phyloP scores from a whole-genome alignment of 2,797 vertebrate species.

The Tenualosa thibaudeaui region DNA sequence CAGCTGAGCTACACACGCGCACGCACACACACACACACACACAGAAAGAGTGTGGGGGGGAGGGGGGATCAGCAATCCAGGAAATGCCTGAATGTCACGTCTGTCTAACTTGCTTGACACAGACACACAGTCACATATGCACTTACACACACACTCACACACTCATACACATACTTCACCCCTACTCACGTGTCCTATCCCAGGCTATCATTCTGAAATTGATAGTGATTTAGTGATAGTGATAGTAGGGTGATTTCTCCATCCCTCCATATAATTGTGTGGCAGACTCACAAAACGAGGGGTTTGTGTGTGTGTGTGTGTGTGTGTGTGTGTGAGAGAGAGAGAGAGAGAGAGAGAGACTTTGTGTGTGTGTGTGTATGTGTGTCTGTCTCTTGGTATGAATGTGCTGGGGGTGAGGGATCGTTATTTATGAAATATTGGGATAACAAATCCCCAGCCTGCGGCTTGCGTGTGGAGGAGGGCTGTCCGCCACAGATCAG shows the following conservation, averaged over 20 bases:
- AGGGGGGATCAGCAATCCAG: conserved; percentile 58
- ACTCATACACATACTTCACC: conserved; percentile 48
- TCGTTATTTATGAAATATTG: conserved; percentile 77
- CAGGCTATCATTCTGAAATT: conserved; percentile 44
- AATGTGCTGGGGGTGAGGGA: conserved; percentile 47
- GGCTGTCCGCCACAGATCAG: conserved; percentile 69
- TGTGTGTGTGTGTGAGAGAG: neutral
- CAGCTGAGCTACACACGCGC: conserved; percentile 69
- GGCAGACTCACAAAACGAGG: neutral
- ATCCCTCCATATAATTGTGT: conserved; percentile 65
- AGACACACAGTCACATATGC: conserved; percentile 42
- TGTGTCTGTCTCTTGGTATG: neutral
- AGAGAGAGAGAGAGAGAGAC: neutral
- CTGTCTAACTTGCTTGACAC: neutral
- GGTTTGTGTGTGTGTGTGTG: conserved; percentile 1
- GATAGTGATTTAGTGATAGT: too few species aligned
- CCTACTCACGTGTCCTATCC: neutral
- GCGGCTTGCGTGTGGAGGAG: conserved; percentile 70
- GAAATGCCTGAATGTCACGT: conserved; percentile 62
- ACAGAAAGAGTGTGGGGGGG: conserved; percentile 31
- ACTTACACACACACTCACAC: conserved; percentile 50
- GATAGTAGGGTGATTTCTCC: conserved; percentile 42
- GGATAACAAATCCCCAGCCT: conserved; percentile 71
- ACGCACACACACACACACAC: conserved; percentile 41
- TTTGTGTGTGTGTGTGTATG: neutral